Conservation (phyloP, 37 sponge, comb jelly and placozoan species). For the Petrosia ficiformis region DNA sequence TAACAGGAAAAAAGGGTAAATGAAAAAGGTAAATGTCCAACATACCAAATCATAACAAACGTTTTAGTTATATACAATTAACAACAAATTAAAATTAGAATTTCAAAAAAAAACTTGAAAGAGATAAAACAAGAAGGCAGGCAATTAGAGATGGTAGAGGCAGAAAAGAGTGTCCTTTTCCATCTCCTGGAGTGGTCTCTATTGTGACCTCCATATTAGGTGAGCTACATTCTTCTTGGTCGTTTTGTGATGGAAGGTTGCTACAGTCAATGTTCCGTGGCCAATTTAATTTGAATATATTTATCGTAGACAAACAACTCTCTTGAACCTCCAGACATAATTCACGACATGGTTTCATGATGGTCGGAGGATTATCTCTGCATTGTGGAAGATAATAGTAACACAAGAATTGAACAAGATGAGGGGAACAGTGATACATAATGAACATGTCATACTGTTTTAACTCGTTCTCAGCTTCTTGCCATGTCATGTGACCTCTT, state of each 20-base stretch:
- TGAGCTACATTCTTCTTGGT: neutral
- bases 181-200: no score
- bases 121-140: no score
- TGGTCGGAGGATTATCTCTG: neutral
- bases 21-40: no score
- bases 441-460: neutral
- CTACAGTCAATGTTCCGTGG: neutral
- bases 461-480: neutral
- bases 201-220: no score
- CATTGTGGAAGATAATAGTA: neutral
- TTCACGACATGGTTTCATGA: neutral
- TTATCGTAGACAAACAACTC: neutral
- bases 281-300: neutral
- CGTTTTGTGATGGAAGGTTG: conserved; percentile 2
- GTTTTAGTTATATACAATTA: no score
- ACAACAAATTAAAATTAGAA: no score
- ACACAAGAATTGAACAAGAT: neutral
- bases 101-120: no score
- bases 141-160: no score
- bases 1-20: no score
- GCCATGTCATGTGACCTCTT: neutral
- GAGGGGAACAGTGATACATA: neutral
- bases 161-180: no score
- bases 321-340: neutral
- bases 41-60: no score